Evolutionary conservation across 2,797 vertebrate species (phyloP).

Genomic region (Cynodonichthys magdalenae): DNA sequence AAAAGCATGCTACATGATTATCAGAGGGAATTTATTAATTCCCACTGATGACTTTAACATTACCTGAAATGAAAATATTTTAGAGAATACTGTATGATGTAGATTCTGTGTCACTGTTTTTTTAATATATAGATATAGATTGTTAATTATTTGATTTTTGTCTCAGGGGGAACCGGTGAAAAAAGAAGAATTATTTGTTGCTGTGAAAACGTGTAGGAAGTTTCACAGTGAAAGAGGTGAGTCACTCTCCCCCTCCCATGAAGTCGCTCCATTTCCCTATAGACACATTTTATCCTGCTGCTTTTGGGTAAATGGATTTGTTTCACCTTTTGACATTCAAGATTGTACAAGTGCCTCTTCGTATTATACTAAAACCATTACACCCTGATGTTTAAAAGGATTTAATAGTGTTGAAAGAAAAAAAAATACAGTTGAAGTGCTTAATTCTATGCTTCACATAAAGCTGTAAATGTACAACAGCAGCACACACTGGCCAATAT

Average conservation of each 20-base stretch:
- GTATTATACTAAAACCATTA: conserved; percentile 15
- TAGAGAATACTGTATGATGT: not conserved
- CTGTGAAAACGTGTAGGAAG: conserved; percentile 95
- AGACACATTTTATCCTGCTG: conserved; percentile 18
- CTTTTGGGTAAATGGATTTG: conserved; percentile 35
- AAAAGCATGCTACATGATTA: no score
- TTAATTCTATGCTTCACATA: not conserved
- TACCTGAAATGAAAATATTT: not conserved
- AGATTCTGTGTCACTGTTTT: not conserved
- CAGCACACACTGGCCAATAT: conserved; percentile 21
- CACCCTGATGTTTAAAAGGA: conserved; percentile 10
- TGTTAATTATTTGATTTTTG: conserved; percentile 17
- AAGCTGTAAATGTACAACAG: conserved; percentile 15
- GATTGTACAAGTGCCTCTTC: conserved; percentile 13
- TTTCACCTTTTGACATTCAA: conserved; percentile 36
- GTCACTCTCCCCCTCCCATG: conserved; percentile 54
- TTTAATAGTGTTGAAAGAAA: conserved; percentile 7
- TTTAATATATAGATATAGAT: conserved; percentile 9
- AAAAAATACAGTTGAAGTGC: not conserved
- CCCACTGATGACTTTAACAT: conserved; percentile 33
- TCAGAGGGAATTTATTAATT: no score
- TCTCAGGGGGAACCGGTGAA: conserved; percentile 88
- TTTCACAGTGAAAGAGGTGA: conserved; percentile 95
- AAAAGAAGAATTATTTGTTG: conserved; percentile 90
- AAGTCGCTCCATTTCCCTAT: conserved; percentile 6